Percentiles rank a stretch among this genome's conserved stretches.
phyloP scores from a whole-genome alignment of 35 echinoderm and acorn worm species.

The Apostichopus parvimensis region DNA sequence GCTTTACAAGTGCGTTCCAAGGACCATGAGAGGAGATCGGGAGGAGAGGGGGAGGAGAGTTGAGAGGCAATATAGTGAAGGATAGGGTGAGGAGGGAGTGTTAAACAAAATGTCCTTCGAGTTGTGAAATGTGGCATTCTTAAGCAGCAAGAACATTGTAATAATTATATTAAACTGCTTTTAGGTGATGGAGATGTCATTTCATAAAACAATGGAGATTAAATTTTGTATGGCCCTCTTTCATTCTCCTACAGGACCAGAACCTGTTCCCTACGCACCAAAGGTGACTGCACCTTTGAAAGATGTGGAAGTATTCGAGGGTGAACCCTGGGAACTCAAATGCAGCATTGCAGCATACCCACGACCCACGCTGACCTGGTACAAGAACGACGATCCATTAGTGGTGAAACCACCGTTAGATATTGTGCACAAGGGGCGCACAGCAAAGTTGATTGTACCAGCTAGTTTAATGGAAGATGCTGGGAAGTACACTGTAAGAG shows the following conservation, averaged over 20 bases:
- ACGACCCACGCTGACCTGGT: slow-evolving; percentile 65
- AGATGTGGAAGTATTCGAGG: slow-evolving; percentile 59
- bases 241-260: slow-evolving; percentile 4
- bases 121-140: no score
- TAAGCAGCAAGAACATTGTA: no score
- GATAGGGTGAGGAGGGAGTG: no score
- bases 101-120: no score
- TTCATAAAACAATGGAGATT: no score
- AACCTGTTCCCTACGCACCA: slow-evolving; percentile 50
- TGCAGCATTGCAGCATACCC: slow-evolving; percentile 64
- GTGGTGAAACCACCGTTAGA: slow-evolving; percentile 54
- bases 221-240: not conserved
- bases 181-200: no score
- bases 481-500: slow-evolving; percentile 68
- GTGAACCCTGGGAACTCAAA: slow-evolving; percentile 64
- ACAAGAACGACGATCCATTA: slow-evolving; percentile 72
- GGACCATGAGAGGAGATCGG: no score
- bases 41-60: no score
- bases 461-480: slow-evolving; percentile 70
- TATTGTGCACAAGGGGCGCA: slow-evolving; percentile 49
- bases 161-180: no score
- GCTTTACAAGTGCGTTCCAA: no score
- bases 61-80: no score
- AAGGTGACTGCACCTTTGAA: slow-evolving; percentile 48
- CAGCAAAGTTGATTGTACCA: slow-evolving; percentile 61